Percentiles rank a stretch among this genome's conserved stretches.
Conservation (phyloP, 1,140 invertebrate genomes). For the Bicyclus anynana region DNA sequence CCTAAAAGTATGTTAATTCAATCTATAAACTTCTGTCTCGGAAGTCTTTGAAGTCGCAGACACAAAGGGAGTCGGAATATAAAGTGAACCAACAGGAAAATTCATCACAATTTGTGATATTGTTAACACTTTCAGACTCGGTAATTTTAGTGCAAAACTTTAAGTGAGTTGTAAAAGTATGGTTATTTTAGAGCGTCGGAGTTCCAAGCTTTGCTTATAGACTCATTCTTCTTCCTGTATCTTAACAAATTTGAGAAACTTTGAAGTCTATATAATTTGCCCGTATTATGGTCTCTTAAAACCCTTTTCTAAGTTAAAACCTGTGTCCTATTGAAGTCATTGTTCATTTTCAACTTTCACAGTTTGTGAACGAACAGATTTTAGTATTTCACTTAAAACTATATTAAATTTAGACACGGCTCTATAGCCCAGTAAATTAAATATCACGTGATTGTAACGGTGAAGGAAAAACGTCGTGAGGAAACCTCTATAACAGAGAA, state of each 20-base stretch:
- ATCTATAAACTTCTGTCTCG: neutral
- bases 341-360: neutral
- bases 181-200: neutral
- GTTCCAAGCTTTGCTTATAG: neutral
- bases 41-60: neutral
- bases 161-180: slow-evolving; percentile 5
- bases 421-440: too few species aligned
- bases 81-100: neutral
- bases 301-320: neutral
- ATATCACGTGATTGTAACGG: too few species aligned
- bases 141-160: slow-evolving; percentile 12
- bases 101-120: slow-evolving; percentile 14
- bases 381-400: too few species aligned
- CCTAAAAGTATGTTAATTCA: neutral
- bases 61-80: neutral
- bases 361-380: too few species aligned
- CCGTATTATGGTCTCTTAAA: neutral
- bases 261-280: neutral
- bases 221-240: neutral
- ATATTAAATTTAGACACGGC: too few species aligned
- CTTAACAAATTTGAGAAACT: neutral
- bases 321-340: neutral
- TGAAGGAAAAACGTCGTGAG: too few species aligned
- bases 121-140: slow-evolving; percentile 13
- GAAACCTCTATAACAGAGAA: too few species aligned